These are phyloP conservation scores for Diaphora mendica DNA, from an alignment of 2,888 invertebrate species.

Conservation along the genomic window DNA sequence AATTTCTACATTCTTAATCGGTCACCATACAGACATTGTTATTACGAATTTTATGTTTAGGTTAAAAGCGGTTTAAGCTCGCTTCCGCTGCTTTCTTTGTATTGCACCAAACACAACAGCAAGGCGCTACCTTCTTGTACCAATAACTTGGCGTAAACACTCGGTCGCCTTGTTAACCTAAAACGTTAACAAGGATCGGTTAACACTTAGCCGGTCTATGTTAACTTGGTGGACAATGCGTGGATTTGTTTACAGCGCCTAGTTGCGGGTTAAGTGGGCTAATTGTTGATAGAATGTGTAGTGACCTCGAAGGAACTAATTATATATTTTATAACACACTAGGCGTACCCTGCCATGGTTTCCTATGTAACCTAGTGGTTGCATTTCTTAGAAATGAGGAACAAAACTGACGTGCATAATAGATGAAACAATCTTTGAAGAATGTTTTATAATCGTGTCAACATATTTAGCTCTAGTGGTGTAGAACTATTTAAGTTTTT, in stretches of 20 bases:
- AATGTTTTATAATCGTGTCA: too few relatives aligned
- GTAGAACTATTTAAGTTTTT: too few relatives aligned
- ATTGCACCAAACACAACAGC: constrained; percentile 44
- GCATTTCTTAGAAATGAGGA: too few relatives aligned
- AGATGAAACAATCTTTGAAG: too few relatives aligned
- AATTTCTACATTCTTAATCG: too few relatives aligned
- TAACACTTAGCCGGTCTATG: constrained; percentile 77
- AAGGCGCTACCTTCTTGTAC: constrained; percentile 73
- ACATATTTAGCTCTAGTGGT: too few relatives aligned
- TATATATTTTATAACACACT: neutral
- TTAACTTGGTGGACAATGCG: constrained; percentile 82
- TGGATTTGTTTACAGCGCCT: constrained; percentile 78
- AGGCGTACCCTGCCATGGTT: too few relatives aligned
- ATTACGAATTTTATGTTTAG: neutral
- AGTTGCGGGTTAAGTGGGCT: constrained; percentile 81
- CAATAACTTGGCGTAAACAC: constrained; percentile 68
- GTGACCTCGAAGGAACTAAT: constrained; percentile 37
- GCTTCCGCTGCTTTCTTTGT: constrained; percentile 15
- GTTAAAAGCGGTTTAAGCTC: neutral
- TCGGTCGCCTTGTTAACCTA: constrained; percentile 81
- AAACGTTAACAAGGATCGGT: constrained; percentile 84
- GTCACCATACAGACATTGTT: too few relatives aligned
- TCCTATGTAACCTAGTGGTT: too few relatives aligned
- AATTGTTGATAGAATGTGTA: constrained; percentile 81
- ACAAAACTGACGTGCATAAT: too few relatives aligned